phyloP scores from a whole-genome alignment of 2,797 vertebrate species.

The Poecilia wingei region DNA sequence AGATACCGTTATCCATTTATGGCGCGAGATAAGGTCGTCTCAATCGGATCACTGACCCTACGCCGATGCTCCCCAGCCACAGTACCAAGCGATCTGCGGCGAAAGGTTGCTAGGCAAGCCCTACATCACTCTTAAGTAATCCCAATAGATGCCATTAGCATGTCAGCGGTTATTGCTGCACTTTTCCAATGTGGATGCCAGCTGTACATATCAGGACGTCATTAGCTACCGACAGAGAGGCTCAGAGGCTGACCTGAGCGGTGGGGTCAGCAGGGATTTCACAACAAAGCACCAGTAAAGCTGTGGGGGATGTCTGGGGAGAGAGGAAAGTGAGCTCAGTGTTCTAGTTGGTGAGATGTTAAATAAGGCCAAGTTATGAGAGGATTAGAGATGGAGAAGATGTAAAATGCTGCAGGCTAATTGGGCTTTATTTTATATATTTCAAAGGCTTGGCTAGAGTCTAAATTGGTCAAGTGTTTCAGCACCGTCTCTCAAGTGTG shows the following conservation, averaged over 20 bases:
- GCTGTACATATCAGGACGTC: constrained; percentile 67
- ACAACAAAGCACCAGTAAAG: constrained; percentile 66
- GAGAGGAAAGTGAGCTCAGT: constrained; percentile 60
- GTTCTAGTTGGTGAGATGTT: constrained; percentile 66
- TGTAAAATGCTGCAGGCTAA: constrained; percentile 71
- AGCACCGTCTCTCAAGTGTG: constrained; percentile 39
- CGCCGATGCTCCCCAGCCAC: constrained; percentile 72
- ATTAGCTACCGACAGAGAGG: constrained; percentile 58
- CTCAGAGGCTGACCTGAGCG: constrained; percentile 59
- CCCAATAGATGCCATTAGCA: constrained; percentile 87
- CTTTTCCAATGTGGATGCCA: constrained; percentile 72
- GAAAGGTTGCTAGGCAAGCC: constrained; percentile 87
- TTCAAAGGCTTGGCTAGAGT: constrained; percentile 69
- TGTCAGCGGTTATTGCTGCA: constrained; percentile 79
- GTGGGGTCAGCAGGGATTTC: constrained; percentile 64
- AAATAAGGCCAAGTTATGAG: constrained; percentile 70
- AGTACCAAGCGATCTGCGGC: constrained; percentile 72
- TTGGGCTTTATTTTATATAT: constrained; percentile 77
- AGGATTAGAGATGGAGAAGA: constrained; percentile 75
- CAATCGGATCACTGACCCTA: constrained; percentile 85
- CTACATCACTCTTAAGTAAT: constrained; percentile 86
- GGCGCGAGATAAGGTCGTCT: constrained; percentile 84
- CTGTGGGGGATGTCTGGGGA: constrained; percentile 61
- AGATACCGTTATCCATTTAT: constrained; percentile 86
- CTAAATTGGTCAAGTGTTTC: constrained; percentile 64